Conservation (phyloP, 2,888 invertebrate species). For the Trachelus iudaicus region DNA sequence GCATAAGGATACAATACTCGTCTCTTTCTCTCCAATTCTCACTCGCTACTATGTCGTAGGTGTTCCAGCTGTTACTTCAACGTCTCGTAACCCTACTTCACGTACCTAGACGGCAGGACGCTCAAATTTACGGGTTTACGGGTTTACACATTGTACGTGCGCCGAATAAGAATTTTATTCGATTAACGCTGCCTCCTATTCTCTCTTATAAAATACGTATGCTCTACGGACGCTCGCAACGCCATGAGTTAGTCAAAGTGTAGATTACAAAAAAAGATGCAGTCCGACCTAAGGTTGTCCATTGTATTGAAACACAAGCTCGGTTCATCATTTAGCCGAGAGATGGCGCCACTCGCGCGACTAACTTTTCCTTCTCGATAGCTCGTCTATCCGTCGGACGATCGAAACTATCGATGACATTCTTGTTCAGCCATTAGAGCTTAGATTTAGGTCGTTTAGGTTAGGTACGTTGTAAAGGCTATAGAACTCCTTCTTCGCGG, state of each 20-base stretch:
- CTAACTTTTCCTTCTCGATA: background rate
- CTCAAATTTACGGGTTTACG: constrained; percentile 25
- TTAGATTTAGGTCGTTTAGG: too few relatives aligned
- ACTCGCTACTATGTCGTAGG: background rate
- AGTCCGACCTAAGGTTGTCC: background rate
- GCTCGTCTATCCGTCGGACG: background rate
- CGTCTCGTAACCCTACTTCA: background rate
- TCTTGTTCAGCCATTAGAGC: background rate
- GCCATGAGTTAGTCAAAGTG: background rate
- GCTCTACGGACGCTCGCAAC: background rate
- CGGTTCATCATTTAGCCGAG: background rate
- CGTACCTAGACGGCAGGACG: background rate
- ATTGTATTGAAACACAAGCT: background rate
- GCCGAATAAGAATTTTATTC: constrained; percentile 42
- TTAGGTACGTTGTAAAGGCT: background rate
- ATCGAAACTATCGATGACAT: background rate
- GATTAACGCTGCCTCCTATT: constrained; percentile 30
- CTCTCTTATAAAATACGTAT: background rate
- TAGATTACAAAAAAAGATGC: background rate
- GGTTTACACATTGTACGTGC: constrained; percentile 24
- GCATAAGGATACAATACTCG: background rate
- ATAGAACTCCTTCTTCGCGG: background rate
- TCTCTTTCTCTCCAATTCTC: background rate
- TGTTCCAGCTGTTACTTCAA: background rate
- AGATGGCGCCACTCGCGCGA: background rate